Conservation (phyloP, 2,113 vertebrate genomes). For the Dromaius novaehollandiae region DNA sequence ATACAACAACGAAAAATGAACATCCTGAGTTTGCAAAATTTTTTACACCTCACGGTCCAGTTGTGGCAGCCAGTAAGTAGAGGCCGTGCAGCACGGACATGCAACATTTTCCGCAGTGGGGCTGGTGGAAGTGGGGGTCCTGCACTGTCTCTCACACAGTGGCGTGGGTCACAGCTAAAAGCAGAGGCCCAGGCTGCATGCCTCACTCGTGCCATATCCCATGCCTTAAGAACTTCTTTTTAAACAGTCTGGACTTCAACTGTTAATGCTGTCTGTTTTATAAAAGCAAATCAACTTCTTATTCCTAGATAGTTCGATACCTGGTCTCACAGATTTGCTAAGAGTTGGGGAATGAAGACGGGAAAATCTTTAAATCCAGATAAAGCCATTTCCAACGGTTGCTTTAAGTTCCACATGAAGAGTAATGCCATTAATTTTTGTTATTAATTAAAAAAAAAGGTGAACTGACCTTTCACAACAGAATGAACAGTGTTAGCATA, state of each 20-base stretch:
- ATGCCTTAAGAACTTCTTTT: not conserved
- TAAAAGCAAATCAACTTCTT: not conserved
- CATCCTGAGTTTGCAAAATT: not conserved
- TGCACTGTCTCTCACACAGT: not conserved
- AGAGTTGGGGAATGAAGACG: not conserved
- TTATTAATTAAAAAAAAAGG: not conserved
- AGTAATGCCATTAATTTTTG: not conserved
- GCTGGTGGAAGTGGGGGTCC: not conserved
- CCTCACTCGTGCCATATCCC: not conserved
- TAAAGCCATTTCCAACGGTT: not conserved
- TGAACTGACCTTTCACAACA: not conserved
- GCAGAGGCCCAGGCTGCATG: not conserved
- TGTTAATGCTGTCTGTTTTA: not conserved
- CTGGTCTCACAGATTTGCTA: not conserved
- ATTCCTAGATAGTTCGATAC: not conserved
- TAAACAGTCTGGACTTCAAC: not conserved
- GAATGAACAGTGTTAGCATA: not conserved
- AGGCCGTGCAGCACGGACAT: not conserved
- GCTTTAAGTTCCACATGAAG: not conserved
- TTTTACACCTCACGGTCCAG: not conserved
- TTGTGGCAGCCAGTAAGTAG: not conserved
- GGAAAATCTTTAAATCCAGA: not conserved
- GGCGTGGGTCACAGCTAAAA: not conserved
- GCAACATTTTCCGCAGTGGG: fast-evolving
- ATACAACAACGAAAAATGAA: not conserved